phyloP scores from a whole-genome alignment of 35 echinoderm and acorn worm genomes.

The Stichopus chloronotus region DNA sequence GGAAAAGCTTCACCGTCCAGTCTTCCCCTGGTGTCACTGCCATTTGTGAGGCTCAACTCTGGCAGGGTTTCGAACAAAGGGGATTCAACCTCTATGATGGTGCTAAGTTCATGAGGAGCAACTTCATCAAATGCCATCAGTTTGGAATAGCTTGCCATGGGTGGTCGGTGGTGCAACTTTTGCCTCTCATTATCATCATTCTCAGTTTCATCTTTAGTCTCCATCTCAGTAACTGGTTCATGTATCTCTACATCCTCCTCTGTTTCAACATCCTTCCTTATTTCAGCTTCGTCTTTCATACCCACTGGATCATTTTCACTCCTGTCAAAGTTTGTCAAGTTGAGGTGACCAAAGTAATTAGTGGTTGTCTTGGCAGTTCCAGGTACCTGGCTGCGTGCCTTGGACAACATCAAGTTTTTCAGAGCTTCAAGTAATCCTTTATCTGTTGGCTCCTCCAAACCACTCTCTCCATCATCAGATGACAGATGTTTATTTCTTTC shows the following conservation, averaged over 20 bases:
- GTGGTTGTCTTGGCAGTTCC: neutral
- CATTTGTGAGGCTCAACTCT: neutral
- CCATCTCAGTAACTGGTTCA: neutral
- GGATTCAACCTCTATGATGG: slow-evolving; percentile 85
- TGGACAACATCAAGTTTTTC: slow-evolving; percentile 50
- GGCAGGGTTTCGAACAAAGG: slow-evolving; percentile 59
- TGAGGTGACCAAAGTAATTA: slow-evolving; percentile 37
- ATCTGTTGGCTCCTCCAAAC: slow-evolving; percentile 40
- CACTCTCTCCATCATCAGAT: neutral
- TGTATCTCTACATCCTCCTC: neutral
- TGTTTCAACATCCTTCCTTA: neutral
- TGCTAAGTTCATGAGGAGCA: slow-evolving; percentile 90
- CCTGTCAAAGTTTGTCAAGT: neutral
- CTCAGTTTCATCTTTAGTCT: neutral
- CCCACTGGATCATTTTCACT: neutral
- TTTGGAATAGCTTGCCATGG: slow-evolving; percentile 32
- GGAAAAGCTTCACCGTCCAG: neutral
- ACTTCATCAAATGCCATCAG: slow-evolving; percentile 50
- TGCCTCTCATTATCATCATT: neutral
- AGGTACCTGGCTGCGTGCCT: slow-evolving; percentile 36
- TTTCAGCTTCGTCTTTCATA: neutral
- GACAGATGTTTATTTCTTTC: too few species aligned
- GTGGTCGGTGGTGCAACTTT: slow-evolving; percentile 48
- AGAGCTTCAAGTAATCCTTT: slow-evolving; percentile 51
- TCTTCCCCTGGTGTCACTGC: neutral